phyloP scores from a whole-genome alignment of 2,113 vertebrate species.

The Calidris pygmaea region DNA sequence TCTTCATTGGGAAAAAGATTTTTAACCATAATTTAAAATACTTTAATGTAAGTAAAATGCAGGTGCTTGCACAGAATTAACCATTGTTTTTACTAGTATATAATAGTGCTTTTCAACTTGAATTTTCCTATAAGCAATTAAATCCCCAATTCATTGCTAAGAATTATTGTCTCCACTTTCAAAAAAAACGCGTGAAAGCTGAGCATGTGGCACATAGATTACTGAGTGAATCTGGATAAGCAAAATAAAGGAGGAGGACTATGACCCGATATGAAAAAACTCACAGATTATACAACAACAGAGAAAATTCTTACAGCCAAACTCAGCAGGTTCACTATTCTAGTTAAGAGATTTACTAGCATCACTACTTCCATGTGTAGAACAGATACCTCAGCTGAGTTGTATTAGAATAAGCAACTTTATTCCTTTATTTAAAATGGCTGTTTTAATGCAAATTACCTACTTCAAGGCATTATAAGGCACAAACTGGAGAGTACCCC shows the following conservation, averaged over 20 bases:
- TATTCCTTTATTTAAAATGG: fast-evolving
- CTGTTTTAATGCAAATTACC: background rate
- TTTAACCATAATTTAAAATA: background rate
- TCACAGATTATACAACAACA: fast-evolving
- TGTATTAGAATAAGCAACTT: fast-evolving
- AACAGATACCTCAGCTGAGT: too few species aligned
- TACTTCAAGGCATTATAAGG: fast-evolving
- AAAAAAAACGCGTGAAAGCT: background rate
- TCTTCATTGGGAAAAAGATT: background rate
- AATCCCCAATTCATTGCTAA: background rate
- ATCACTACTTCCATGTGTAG: fast-evolving
- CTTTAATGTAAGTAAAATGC: background rate
- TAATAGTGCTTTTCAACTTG: background rate
- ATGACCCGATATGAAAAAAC: fast-evolving
- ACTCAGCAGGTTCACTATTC: background rate
- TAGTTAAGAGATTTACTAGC: fast-evolving
- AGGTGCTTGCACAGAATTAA: background rate
- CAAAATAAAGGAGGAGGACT: background rate
- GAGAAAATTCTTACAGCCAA: too few species aligned
- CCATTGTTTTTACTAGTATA: background rate
- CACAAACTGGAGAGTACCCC: fast-evolving
- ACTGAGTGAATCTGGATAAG: background rate
- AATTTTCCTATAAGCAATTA: background rate
- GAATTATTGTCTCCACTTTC: background rate
- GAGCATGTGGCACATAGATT: background rate